Conservation (phyloP, 1,140 invertebrate genomes). For the Listronotus oregonensis region DNA sequence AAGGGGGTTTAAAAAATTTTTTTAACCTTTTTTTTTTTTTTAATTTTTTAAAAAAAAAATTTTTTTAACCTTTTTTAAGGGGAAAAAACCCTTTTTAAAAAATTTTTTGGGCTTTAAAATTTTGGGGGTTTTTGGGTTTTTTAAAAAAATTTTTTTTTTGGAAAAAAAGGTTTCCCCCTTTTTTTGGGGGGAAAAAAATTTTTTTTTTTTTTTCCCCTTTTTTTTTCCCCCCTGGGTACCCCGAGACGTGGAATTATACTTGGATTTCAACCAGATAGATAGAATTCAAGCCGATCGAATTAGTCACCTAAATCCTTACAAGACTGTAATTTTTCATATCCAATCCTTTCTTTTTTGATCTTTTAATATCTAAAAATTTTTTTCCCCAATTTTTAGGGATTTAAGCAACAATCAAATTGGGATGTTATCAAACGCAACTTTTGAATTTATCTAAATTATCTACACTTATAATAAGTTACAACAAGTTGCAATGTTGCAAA, state of each 20-base stretch:
- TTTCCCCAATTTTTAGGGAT: conserved; percentile 71
- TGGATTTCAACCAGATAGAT: conserved; percentile 95
- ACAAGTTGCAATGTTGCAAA: conserved; percentile 93
- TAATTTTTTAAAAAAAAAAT: too few species aligned
- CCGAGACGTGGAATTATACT: conserved; percentile 92
- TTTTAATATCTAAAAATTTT: background rate
- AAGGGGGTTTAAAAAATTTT: too few species aligned
- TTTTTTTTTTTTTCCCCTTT: too few species aligned
- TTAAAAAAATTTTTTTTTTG: too few species aligned
- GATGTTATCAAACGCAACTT: conserved; percentile 89
- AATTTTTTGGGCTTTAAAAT: too few species aligned
- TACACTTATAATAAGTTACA: conserved; percentile 97
- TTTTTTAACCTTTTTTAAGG: too few species aligned
- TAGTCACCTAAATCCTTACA: conserved; percentile 84
- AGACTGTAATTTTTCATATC: conserved; percentile 75
- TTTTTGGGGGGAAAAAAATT: too few species aligned
- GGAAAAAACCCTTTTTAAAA: too few species aligned
- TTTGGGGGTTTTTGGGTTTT: too few species aligned
- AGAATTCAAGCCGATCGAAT: conserved; percentile 83
- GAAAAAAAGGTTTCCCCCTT: too few species aligned
- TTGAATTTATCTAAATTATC: conserved; percentile 86
- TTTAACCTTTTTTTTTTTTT: too few species aligned
- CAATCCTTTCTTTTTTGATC: background rate
- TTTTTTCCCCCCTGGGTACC: too few species aligned
- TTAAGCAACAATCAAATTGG: conserved; percentile 95